These are phyloP conservation scores for Lithobates pipiens DNA, from an alignment of 2,797 vertebrate species.

Conservation along the genomic window DNA sequence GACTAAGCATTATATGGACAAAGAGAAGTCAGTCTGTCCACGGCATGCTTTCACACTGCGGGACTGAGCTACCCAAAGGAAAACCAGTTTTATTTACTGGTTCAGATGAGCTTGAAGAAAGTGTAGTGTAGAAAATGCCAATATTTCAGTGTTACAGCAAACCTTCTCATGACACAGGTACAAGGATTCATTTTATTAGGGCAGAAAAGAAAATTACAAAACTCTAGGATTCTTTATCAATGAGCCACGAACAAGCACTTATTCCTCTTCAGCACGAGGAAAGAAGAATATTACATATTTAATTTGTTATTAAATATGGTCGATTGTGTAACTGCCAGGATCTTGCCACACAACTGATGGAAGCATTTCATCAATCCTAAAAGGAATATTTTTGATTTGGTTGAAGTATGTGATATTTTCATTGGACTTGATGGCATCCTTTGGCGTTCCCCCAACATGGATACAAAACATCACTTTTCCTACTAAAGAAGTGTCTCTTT, in stretches of 20 bases:
- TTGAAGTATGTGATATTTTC: not conserved
- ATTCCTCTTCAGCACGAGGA: not conserved
- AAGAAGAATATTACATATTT: not conserved
- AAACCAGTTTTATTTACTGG: conserved; percentile 70
- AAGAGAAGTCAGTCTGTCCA: conserved; percentile 91
- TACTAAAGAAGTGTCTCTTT: not conserved
- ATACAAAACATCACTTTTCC: not conserved
- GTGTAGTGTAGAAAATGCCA: conserved; percentile 68
- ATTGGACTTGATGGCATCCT: not conserved
- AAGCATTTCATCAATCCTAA: not conserved
- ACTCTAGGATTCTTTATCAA: conserved; percentile 9
- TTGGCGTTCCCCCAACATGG: conserved; percentile 15
- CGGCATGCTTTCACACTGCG: conserved; percentile 85
- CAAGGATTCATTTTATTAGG: conserved; percentile 6
- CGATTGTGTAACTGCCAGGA: not conserved
- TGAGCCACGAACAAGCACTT: conserved; percentile 46
- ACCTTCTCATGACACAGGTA: not conserved
- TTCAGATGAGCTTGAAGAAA: conserved; percentile 79
- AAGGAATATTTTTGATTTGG: not conserved
- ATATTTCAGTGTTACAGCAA: not conserved
- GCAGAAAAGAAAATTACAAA: not conserved
- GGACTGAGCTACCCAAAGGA: conserved; percentile 78
- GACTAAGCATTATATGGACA: conserved; percentile 88
- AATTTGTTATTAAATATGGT: conserved; percentile 1
- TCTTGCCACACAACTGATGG: not conserved